Evolutionary conservation across 2,888 invertebrate genomes (phyloP), one percentile per base, ranked within the genome.

Genomic region (Chrysopilus asiliformis): DNA sequence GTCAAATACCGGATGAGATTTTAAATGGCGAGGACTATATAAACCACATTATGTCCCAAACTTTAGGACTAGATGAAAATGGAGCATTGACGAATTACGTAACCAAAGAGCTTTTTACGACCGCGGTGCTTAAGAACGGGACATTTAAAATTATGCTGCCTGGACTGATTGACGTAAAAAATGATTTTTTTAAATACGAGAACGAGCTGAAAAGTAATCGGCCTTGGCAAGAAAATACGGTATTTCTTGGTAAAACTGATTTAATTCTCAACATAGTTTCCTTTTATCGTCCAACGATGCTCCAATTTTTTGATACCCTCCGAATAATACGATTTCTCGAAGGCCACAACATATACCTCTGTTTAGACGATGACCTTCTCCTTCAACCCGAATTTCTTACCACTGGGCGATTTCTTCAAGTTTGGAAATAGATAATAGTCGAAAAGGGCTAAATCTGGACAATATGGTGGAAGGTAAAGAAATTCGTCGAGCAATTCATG

Each of bases 161-260:
- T 9, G 62, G 68, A 17, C 51, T 69, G 3, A 58, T 65, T 20
- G 69, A 70, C 54, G 68, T 69, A 53, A 56, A 61, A 53, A 15
- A 5, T 28, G 10, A 14, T 3, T 34, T 39, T 31, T n/a, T 14
- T 12, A 31, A 16, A 12, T n/a, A n/a, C n/a, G n/a, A n/a, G n/a
- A n/a, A n/a, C n/a, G n/a, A n/a, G n/a, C n/a, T n/a, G n/a, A n/a
- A n/a, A n/a, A n/a, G n/a, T n/a, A n/a, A n/a, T n/a, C n/a, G n/a
- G n/a, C n/a, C n/a, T n/a, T n/a, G n/a, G n/a, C n/a, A n/a, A n/a
- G n/a, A n/a, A n/a, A n/a, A n/a, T n/a, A n/a, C n/a, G n/a, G n/a
- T n/a, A n/a, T 30, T 14, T 15, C 1, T n/a, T 5, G 2, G 8
- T 10, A 9, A 9, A 2, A 2, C 4, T 5, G 17, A 16, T 14